Evolutionary conservation across 1,140 invertebrate genomes (phyloP), one percentile per base, ranked within the genome.

Genomic region (Drosophila lowei): DNA sequence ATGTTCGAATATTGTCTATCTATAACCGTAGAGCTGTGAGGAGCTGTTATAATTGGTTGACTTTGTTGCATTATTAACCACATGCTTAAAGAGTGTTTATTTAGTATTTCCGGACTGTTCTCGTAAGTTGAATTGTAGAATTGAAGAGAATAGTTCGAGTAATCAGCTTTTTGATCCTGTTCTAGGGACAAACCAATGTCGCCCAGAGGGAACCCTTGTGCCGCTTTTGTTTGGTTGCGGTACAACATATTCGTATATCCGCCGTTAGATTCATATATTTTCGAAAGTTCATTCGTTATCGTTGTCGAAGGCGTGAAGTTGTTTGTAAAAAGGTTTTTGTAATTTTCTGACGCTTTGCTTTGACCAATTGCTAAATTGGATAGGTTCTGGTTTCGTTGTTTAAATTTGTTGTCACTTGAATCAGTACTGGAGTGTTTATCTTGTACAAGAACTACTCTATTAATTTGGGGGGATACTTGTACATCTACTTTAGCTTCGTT

Each of bases 401-500:
- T 70, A 11, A 65, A 28, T 18, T 46, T 56, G n/a, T 6, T 43
- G 13, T 25, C 9, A 15, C 8, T 18, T 7, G 42, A 23, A 1
- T 25, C n/a, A 2, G 21, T 2, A 4, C 6, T 6, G 13, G 38
- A 3, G 0, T 62, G 1, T 4, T 38, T 13, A 13, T 70, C 8
- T 4, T 28, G 7, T 4, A 38, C 15, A 15, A 60, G 23, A 47
- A 30, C 34, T 6, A 79, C 2, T 8, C 38, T 11, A 5, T 28
- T 78, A 18, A 70, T 67, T 48, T 77, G 57, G 0, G 80, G 67
- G 0, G 70, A 83, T 2, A 90, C 34, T 3, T 44, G 70, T 0
- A 90, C 64, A 2, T 83, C 60, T 1, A 86, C 56, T 11, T 79
- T 52, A 2, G 59, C 42, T 41, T 86, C 68, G 43, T 71, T 50